Conservation (phyloP, 2,797 vertebrate genomes). For the Pseudomugil tenellus region DNA sequence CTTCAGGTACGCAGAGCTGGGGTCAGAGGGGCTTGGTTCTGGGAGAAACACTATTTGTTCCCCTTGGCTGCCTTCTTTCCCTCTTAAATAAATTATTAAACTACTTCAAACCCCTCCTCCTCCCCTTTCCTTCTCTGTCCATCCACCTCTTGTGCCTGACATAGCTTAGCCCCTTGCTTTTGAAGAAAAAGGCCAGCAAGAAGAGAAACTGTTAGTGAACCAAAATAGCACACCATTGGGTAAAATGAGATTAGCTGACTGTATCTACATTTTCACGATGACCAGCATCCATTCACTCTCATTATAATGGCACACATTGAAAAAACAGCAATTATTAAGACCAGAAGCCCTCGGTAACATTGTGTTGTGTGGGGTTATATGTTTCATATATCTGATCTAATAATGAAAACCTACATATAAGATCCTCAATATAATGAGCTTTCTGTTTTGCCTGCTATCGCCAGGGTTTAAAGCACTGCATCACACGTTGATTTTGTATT, state of each 20-base stretch:
- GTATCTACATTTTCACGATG: conserved; percentile 40
- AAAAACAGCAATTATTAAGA: conserved; percentile 3
- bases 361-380: conserved; percentile 1
- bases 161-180: conserved; percentile 88
- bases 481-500: conserved; percentile 78
- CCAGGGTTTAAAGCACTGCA: conserved; percentile 66
- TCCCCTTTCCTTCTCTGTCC: conserved; percentile 79
- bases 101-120: conserved; percentile 84
- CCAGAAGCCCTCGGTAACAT: conserved; percentile 5
- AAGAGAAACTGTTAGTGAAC: conserved; percentile 58
- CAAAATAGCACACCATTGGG: conserved; percentile 56
- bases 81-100: conserved; percentile 89
- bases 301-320: conserved; percentile 11
- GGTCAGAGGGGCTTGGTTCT: conserved; percentile 93
- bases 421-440: conserved; percentile 42
- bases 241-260: conserved; percentile 46
- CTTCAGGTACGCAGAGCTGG: conserved; percentile 92
- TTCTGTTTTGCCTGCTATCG: conserved; percentile 62
- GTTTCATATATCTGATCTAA: conserved; percentile 44
- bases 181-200: conserved; percentile 80
- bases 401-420: conserved; percentile 49
- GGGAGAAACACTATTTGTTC: conserved; percentile 99
- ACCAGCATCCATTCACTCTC: not conserved
- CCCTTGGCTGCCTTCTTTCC: conserved; percentile 96
- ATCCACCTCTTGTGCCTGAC: conserved; percentile 89